These are phyloP conservation scores for Macroteleia sp. DNA, from an alignment of 2,888 invertebrate species.

Conservation along the genomic window DNA sequence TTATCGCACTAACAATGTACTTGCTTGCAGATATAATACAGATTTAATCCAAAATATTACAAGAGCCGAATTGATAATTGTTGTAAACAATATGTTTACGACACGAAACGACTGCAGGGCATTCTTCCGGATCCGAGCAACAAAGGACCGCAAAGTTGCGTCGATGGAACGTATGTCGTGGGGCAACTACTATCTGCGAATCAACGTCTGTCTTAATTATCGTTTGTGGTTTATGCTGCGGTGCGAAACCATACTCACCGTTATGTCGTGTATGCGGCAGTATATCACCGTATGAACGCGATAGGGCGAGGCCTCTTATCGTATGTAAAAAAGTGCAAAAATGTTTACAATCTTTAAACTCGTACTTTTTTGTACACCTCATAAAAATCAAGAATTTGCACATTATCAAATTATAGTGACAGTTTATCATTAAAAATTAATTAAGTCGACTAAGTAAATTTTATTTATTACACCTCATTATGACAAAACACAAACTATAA, in stretches of 20 bases:
- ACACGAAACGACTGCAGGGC: conserved; percentile 35
- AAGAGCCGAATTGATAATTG: conserved; percentile 54
- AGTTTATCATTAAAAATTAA: conserved; percentile 26
- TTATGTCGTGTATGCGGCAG: conserved; percentile 50
- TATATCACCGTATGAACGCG: conserved; percentile 66
- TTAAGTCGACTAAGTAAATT: background rate
- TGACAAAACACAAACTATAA: conserved; percentile 8
- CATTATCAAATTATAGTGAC: background rate
- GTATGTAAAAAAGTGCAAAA: conserved; percentile 48
- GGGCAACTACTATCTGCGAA: conserved; percentile 78
- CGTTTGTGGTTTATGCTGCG: conserved; percentile 75
- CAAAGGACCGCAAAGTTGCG: conserved; percentile 53
- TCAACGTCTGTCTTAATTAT: conserved; percentile 84
- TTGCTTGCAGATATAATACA: conserved; percentile 51
- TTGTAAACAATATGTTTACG: conserved; percentile 52
- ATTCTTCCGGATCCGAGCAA: conserved; percentile 55
- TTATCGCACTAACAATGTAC: conserved; percentile 45
- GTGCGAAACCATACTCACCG: conserved; percentile 54
- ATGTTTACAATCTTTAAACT: no score
- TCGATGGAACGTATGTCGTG: conserved; percentile 71
- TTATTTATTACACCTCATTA: background rate
- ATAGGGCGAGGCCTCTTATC: conserved; percentile 62
- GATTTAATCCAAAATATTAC: conserved; percentile 58
- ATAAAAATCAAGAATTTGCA: background rate
- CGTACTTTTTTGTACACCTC: no score